Base-by-base conservation (phyloP, 2,113 vertebrate species). In the Pygoscelis adeliae region DNA sequence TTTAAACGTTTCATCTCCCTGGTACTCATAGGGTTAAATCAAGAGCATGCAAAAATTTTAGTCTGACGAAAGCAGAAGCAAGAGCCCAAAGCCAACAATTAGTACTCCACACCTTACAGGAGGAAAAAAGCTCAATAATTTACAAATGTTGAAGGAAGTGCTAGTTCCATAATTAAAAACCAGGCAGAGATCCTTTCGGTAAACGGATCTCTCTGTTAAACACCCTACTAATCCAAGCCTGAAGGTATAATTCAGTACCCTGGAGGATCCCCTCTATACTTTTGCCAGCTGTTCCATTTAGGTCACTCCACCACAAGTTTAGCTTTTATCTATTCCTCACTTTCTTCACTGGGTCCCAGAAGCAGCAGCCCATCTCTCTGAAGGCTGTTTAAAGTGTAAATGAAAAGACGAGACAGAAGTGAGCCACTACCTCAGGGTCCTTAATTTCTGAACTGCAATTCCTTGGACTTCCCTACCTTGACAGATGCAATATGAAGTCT, bases 191-290 rank as follows among this genome's bases (percentile, higher is more conserved):
- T 98, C 93, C 88, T 96, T 90, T 95, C 40, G 97, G 92, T 96
- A 97, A 98, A 98, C 91, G 95, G 95, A 97, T 97, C 81, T 96
- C 95, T 97, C 97, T 98, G 95, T 98, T 97, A 96, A 98, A 98
- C 93, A 97, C 96, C 71, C 79, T 96, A 92, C 91, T 98, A 97
- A 97, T 97, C 96, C 95, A 71, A 94, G 96, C 94, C 95, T 97
- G 67, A 87, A 97, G 92, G 94, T 93, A 94, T 97, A 96, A 95
- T 83, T 97, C 66, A 82, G 36, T 74, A 97, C 97, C 94, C 96
- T 91, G 69, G 97, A 97, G 93, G 82, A 95, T 84, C 50, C 67
- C 74, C 80, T 94, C 96, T 95, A 93, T 95, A 82, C 58, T 92
- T 97, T 87, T 94, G 91, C 94, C 74, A 92, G 89, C 89, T 95